Evolutionary conservation across 92 coral and sea anemone species (phyloP).

Genomic region (Pocillopora grandis): DNA sequence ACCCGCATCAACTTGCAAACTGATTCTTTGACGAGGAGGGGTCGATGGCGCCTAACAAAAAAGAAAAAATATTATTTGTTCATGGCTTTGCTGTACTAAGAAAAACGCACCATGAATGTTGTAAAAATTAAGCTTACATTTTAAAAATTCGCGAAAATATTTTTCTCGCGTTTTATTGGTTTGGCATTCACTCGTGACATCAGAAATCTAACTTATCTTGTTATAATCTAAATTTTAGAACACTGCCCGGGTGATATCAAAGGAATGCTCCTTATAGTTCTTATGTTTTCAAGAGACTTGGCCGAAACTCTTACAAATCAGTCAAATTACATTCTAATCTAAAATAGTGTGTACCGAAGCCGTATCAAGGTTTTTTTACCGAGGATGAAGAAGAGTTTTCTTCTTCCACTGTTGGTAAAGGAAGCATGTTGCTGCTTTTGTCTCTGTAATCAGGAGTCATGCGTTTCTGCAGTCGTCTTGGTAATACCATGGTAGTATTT

Average conservation of each 20-base stretch:
- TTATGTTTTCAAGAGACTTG: too few species aligned
- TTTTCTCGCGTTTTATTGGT: too few species aligned
- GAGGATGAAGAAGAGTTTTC: conserved; percentile 2
- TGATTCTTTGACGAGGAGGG: conserved; percentile 18
- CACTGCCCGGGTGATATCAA: too few species aligned
- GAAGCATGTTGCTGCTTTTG: background rate
- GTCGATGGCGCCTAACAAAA: background rate
- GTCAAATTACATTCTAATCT: background rate
- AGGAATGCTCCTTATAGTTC: too few species aligned
- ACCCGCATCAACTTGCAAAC: conserved; percentile 1
- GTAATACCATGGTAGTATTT: background rate
- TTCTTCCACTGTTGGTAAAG: conserved; percentile 28
- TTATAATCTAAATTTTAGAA: too few species aligned
- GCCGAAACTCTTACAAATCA: background rate
- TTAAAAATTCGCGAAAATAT: too few species aligned
- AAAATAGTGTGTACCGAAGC: background rate
- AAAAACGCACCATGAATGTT: too few species aligned
- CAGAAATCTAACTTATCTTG: too few species aligned
- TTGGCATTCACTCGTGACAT: too few species aligned
- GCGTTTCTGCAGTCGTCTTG: conserved; percentile 2
- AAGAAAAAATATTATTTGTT: background rate
- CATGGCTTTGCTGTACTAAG: too few species aligned
- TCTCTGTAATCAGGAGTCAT: conserved; percentile 2
- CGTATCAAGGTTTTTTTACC: conserved; percentile 21
- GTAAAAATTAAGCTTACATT: too few species aligned